These are phyloP conservation scores for Drosophila pseudotalamancana DNA, from an alignment of 2,888 invertebrate genomes.

Conservation along the genomic window DNA sequence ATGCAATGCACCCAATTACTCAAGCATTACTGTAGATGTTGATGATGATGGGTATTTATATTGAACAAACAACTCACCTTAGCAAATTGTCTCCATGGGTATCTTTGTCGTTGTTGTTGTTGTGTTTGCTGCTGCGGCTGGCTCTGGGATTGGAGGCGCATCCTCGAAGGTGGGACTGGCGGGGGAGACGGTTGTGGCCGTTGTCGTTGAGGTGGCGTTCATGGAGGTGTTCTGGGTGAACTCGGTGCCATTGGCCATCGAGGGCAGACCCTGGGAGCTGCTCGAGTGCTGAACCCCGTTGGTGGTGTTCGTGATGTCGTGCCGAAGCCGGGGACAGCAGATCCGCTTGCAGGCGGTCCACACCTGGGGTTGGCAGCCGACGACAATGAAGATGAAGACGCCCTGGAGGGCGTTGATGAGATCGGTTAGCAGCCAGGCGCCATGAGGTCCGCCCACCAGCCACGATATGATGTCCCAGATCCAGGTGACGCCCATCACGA, in stretches of 20 bases:
- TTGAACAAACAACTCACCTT: conserved; percentile 72
- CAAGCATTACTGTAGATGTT: no score
- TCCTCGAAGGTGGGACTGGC: conserved; percentile 16
- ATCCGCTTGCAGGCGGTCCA: conserved; percentile 88
- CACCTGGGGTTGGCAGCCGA: conserved; percentile 94
- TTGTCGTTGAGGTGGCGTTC: conserved; percentile 54
- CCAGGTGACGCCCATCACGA: conserved; percentile 92
- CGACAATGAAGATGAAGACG: conserved; percentile 94
- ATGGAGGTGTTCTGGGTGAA: conserved; percentile 80
- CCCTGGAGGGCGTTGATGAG: conserved; percentile 94
- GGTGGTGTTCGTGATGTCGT: conserved; percentile 86
- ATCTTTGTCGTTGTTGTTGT: conserved; percentile 82
- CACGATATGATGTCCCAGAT: conserved; percentile 93
- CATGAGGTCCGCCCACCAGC: conserved; percentile 92
- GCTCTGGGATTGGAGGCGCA: neutral
- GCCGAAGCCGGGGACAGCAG: conserved; percentile 87
- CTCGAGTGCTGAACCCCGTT: conserved; percentile 89
- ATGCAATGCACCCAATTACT: no score
- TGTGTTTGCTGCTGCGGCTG: conserved; percentile 10
- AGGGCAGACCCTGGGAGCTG: conserved; percentile 92
- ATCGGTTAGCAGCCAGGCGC: conserved; percentile 93
- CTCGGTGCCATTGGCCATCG: conserved; percentile 86
- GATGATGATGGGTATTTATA: neutral
- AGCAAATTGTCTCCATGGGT: conserved; percentile 88
- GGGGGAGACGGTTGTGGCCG: conserved; percentile 38